Base-by-base conservation (phyloP, 92 coral and sea anemone genomes). In the Nematostella vectensis region DNA sequence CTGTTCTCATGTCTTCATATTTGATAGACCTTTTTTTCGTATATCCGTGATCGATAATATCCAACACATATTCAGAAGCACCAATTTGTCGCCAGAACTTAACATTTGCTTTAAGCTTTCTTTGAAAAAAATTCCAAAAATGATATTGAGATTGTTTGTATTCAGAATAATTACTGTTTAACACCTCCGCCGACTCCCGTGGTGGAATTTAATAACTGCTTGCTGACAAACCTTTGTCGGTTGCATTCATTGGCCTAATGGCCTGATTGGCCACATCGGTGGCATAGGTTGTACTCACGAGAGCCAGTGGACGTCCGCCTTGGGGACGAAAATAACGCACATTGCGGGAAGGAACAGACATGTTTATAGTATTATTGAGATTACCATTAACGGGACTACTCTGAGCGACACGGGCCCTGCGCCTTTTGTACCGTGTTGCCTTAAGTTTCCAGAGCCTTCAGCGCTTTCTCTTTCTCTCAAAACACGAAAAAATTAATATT, bases 1-100 rank as follows among this genome's bases (percentile, higher is more conserved):
- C 82, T 29, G 76, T 59, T 69, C 76, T 55, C n/a, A 69, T 13
- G 31, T 70, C 77, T 44, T 70, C 77, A 29, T 70, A 70, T 45
- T 70, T 70, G 33, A 76, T 59, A 38, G 65, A 56, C 64, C 62
- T 61, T 31, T 61, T 76, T 11, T 74, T 73, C 27, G 45, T 67
- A 54, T 66, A 67, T 8, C 81, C 81, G 47, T 77, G 42, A 1
- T 40, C 47, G 40, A 77, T 72, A 24, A 72, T 60, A 22, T 67
- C 75, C 42, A 80, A 55, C 43, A 73, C 42, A 63, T 52, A 73
- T 16, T 67, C 49, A 4, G 74, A 75, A 52, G 63, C 26, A 17
- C 75, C 81, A 52, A 75, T 75, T 28, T 54, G 30, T 22, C 58
- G 67, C 81, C 75, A 64, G 65, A 72, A 78, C 11, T 37, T 15